Percentiles rank a stretch among this genome's conserved stretches.
Conservation (phyloP, 2,888 invertebrate species). For the Hirtodrosophila confusa region DNA sequence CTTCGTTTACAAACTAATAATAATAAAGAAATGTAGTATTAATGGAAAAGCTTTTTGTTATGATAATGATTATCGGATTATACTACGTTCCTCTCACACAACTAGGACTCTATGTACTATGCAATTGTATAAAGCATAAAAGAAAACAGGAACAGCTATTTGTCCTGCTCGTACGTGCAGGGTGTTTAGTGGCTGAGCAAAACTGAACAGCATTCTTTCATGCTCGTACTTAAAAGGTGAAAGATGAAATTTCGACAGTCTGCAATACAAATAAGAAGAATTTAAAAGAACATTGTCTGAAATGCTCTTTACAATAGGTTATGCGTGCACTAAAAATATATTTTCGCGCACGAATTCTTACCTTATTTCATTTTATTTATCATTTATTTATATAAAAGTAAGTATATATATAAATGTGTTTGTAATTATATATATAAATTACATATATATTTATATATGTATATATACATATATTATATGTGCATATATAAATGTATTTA, state of each 20-base stretch:
- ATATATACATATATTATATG: conserved; percentile 33
- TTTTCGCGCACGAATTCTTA: conserved; percentile 27
- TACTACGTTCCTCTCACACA: too few species aligned
- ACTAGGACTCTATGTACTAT: too few species aligned
- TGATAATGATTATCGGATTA: too few species aligned
- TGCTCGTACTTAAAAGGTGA: conserved; percentile 46
- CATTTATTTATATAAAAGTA: conserved; percentile 36
- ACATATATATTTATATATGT: conserved; percentile 22
- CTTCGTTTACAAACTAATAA: too few species aligned
- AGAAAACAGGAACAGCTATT: neutral
- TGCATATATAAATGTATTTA: conserved; percentile 39
- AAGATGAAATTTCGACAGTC: conserved; percentile 50
- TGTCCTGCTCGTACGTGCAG: neutral
- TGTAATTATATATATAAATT: conserved; percentile 14
- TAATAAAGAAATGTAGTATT: too few species aligned
- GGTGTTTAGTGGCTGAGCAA: conserved; percentile 5
- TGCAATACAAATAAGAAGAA: conserved; percentile 54
- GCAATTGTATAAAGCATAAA: neutral
- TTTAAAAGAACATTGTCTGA: conserved; percentile 47
- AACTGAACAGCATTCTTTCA: conserved; percentile 6
- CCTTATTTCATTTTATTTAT: conserved; percentile 39
- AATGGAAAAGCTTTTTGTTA: too few species aligned
- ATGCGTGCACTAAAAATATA: conserved; percentile 68
- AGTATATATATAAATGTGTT: conserved; percentile 17
- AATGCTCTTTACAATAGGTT: conserved; percentile 67